phyloP scores from a whole-genome alignment of 2,797 vertebrate genomes.

The Cuculus canorus region DNA sequence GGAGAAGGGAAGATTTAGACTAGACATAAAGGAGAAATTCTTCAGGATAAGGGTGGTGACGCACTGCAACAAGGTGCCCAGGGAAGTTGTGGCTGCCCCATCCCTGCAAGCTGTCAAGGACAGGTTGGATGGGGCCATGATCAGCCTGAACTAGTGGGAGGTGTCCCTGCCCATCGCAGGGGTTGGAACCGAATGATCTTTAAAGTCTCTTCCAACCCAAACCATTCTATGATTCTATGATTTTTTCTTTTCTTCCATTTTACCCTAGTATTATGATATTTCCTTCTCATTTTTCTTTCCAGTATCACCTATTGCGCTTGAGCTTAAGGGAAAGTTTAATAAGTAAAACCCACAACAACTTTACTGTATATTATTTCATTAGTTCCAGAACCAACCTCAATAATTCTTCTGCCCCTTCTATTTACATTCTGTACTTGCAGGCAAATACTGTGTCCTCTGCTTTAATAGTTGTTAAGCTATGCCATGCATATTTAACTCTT shows the following conservation, averaged over 20 bases:
- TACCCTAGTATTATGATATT: not conserved
- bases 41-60: too few relatives aligned
- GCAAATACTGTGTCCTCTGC: conserved; percentile 48
- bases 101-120: too few relatives aligned
- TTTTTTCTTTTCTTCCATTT: not conserved
- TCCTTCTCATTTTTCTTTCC: conserved; percentile 7
- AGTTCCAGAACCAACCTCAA: conserved; percentile 45
- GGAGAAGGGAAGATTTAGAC: too few relatives aligned
- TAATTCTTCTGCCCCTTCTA: conserved; percentile 49
- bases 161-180: too few relatives aligned
- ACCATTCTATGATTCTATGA: too few relatives aligned
- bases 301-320: not conserved
- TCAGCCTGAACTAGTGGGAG: too few relatives aligned
- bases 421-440: conserved; percentile 46
- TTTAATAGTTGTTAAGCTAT: conserved; percentile 48
- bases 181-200: too few relatives aligned
- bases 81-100: too few relatives aligned
- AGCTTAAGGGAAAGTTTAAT: conserved; percentile 47
- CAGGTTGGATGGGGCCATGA: too few relatives aligned
- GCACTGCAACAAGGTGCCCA: too few relatives aligned
- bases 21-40: too few relatives aligned
- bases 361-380: conserved; percentile 41
- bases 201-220: too few relatives aligned
- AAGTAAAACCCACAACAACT: conserved; percentile 52
- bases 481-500: conserved; percentile 67